phyloP scores from a whole-genome alignment of 35 echinoderm and acorn worm species.

The Anneissia japonica region DNA sequence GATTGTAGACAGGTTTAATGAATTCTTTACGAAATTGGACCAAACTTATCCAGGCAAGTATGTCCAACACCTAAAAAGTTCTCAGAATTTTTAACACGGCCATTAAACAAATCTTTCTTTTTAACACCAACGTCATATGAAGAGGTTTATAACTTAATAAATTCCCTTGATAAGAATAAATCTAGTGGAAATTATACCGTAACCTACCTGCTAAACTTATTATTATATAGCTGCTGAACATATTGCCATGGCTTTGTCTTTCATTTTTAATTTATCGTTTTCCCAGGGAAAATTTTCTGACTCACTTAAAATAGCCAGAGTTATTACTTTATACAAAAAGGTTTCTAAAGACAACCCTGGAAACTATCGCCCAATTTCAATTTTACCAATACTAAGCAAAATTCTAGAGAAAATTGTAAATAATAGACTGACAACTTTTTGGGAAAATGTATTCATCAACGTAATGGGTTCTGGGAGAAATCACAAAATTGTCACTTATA shows the following conservation, averaged over 20 bases:
- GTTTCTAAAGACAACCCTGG: neutral
- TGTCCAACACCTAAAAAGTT: neutral
- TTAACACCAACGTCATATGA: neutral
- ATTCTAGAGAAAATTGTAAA: conserved; percentile 7
- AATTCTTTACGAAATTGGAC: neutral
- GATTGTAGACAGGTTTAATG: conserved; percentile 2
- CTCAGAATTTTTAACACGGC: neutral
- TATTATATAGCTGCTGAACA: neutral
- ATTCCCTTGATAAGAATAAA: neutral
- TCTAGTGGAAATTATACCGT: neutral
- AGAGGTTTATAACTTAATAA: neutral
- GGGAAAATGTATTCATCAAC: neutral
- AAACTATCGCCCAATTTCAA: neutral
- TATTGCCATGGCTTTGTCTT: neutral
- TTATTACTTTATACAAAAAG: neutral
- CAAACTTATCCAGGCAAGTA: neutral
- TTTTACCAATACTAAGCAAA: conserved; percentile 2
- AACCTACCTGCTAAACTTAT: conserved; percentile 9
- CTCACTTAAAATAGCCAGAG: neutral
- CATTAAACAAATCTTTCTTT: neutral
- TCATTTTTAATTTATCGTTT: neutral
- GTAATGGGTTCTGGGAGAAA: neutral
- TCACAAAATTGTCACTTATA: conserved; percentile 2
- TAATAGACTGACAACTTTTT: neutral
- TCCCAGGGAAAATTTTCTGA: neutral